These are phyloP conservation scores for Oppia nitens DNA, from an alignment of 1,140 invertebrate genomes.

Conservation along the genomic window DNA sequence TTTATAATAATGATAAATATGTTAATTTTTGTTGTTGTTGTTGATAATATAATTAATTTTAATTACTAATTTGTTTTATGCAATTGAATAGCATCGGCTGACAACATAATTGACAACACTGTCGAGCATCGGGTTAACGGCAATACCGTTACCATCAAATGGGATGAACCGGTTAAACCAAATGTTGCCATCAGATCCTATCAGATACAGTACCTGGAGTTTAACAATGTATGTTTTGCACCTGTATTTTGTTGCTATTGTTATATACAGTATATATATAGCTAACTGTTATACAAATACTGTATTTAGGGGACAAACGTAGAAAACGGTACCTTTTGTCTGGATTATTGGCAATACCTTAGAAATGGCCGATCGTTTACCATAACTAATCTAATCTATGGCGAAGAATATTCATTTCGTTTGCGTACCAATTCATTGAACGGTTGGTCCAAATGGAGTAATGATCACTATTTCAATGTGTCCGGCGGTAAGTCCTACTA, in stretches of 20 bases:
- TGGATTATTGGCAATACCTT: background rate
- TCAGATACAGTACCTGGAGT: background rate
- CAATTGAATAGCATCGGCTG: background rate
- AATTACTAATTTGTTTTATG: too few species aligned
- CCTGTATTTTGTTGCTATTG: background rate
- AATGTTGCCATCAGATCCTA: background rate
- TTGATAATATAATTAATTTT: too few species aligned
- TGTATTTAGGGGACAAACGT: too few species aligned
- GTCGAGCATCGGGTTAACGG: background rate
- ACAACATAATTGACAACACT: background rate
- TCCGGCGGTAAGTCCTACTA: background rate
- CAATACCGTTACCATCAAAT: background rate
- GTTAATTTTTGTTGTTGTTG: too few species aligned
- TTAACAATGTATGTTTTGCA: background rate
- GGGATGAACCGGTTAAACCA: background rate
- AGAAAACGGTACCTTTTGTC: background rate
- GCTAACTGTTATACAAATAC: too few species aligned
- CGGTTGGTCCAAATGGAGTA: background rate
- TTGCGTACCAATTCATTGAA: background rate
- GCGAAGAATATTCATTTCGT: background rate
- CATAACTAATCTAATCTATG: background rate
- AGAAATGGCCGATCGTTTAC: background rate
- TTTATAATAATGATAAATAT: too few species aligned
- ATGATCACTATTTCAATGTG: background rate
- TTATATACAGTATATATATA: too few species aligned